Base-by-base conservation (phyloP, 2,113 vertebrate genomes). In the Epinephelus lanceolatus region DNA sequence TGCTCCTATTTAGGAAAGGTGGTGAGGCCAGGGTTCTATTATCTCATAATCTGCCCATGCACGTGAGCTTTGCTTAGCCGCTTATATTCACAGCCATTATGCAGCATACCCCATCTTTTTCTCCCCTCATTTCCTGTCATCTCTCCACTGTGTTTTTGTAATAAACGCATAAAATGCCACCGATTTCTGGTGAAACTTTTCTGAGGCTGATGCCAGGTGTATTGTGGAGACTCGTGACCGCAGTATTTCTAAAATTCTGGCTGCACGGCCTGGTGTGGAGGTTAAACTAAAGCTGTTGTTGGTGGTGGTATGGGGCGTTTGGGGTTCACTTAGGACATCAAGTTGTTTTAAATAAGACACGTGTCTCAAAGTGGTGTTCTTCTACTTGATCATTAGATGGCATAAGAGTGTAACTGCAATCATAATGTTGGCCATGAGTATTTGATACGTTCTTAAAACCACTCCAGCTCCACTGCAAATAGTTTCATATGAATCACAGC, bases 311-410 rank as follows among this genome's bases (percentile, higher is more conserved):
- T 45, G 57, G 23, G 12, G 6, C 15, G 3, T 57, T 45, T 45
- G 15, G 3, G 37, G 9, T 27, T 42, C 2, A 0, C n/a, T 19
- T 19, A 10, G 19, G 12, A 4, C 13, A 37, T 40, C 51, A n/a
- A 0, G 6, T n/a, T 71, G 37, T 47, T 57, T 45, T 33, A 7
- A 57, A 17, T 55, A 47, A 23, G 52, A n/a, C 8, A 40, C 45
- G 12, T 23, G 13, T 10, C 71, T 30, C 10, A 17, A 51, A 10
- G 7, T 12, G 19, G 8, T 19, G 21, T 80, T 42, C 17, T 3
- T 27, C 23, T 76, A 5, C 1, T 52, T 71, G 17, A 56, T 84
- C 89, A 84, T 84, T 69, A 87, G 90, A 84, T 82, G 89, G 85
- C 76, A 56, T 0, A 25, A 83, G 19, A 86, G 47, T 4, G 11